Percentiles rank a stretch among this genome's conserved stretches.
phyloP scores from a whole-genome alignment of 2,888 invertebrate genomes.

The Rutpela maculata region DNA sequence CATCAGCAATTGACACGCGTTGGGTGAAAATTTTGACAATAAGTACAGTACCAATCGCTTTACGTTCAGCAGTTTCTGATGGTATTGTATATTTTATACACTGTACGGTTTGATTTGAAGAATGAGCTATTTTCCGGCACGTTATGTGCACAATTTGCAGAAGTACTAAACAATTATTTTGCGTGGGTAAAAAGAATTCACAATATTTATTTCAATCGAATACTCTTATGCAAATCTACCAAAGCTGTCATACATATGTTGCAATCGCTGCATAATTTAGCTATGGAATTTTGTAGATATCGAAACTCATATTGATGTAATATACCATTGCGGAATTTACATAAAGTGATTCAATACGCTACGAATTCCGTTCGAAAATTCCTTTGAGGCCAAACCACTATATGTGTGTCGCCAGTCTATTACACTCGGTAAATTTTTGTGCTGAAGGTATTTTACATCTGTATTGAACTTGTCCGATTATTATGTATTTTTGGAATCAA shows the following conservation, averaged over 20 bases:
- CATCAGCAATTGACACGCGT: no score
- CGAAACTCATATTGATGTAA: constrained; percentile 26
- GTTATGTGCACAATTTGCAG: no score
- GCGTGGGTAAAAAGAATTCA: neutral
- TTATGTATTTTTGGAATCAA: neutral
- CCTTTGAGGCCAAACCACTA: neutral
- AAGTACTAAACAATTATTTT: no score
- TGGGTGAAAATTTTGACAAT: no score
- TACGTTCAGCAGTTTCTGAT: no score
- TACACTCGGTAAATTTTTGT: neutral
- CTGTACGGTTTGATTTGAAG: no score
- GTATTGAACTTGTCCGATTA: neutral
- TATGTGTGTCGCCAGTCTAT: neutral
- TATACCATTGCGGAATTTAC: constrained; percentile 18
- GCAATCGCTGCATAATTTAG: constrained; percentile 18
- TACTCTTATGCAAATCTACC: neutral
- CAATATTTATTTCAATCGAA: neutral
- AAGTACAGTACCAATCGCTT: no score
- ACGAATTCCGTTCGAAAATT: constrained; percentile 15
- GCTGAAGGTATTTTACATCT: neutral
- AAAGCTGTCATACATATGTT: neutral
- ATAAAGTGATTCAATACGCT: constrained; percentile 29
- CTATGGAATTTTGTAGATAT: constrained; percentile 23
- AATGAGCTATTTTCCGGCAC: no score
- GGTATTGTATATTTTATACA: no score